These are phyloP conservation scores for Acleris literana DNA, from an alignment of 2,888 invertebrate genomes.

Conservation along the genomic window DNA sequence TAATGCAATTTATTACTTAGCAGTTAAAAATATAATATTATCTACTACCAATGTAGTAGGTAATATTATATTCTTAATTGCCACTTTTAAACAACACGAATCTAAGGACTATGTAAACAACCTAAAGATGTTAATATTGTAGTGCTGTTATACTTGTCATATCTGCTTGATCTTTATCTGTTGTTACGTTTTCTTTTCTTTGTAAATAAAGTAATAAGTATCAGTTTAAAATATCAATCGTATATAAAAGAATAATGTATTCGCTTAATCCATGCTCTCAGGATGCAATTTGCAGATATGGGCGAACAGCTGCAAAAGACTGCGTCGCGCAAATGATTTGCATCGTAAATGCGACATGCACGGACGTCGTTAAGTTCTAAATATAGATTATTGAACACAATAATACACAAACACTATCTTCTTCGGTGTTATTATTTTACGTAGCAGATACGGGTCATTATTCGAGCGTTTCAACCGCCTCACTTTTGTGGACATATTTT, in stretches of 20 bases:
- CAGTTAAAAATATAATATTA: too few species aligned
- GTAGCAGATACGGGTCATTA: too few species aligned
- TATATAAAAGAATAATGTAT: background rate
- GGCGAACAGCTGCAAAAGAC: constrained; percentile 22
- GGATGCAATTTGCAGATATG: constrained; percentile 2
- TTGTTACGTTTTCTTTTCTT: background rate
- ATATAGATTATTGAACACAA: constrained; percentile 26
- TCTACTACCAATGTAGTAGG: too few species aligned
- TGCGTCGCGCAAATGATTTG: constrained; percentile 22
- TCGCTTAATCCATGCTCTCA: constrained; percentile 1
- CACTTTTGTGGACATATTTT: too few species aligned
- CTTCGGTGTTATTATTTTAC: background rate
- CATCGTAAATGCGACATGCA: constrained; percentile 24
- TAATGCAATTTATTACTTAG: too few species aligned
- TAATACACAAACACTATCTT: constrained; percentile 18
- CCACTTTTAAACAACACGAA: too few species aligned
- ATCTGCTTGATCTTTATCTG: too few species aligned
- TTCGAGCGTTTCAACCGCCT: too few species aligned
- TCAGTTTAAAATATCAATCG: background rate
- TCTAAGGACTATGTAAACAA: too few species aligned
- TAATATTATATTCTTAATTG: too few species aligned
- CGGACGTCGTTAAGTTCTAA: constrained; percentile 30
- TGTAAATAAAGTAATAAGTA: background rate
- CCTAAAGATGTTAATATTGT: too few species aligned
- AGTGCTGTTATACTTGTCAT: too few species aligned